Evolutionary conservation across 2,888 invertebrate species (phyloP), one percentile per base, ranked within the genome.

Genomic region (Amblyteles armatorius): DNA sequence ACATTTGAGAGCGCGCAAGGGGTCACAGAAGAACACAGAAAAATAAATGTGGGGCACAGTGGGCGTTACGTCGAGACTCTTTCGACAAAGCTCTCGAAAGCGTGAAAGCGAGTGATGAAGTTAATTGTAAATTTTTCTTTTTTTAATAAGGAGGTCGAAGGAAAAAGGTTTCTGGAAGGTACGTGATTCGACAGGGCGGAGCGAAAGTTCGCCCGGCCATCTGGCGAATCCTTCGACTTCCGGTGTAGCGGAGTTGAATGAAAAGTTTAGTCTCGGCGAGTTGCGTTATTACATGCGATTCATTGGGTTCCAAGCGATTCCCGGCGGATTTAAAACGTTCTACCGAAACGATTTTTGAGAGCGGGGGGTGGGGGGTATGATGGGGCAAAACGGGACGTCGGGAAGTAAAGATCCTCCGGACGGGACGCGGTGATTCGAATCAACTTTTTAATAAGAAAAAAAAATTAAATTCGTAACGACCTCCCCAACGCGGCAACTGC

Each of bases 281-380:
- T 26, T 26, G 13, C 57, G 57, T 57, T 57, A 22, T 22, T 57
- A 22, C 11, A 57, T 26, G 57, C 57, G 57, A 57, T 57, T 57
- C 26, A 22, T 57, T 57, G 57, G 11, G 26, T 57, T 57, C 26
- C 44, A 16, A 48, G 44, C 3, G 44, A 26, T 22, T 57, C 11
- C 22, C 26, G 22, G 22, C 11, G 57, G 44, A 48, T 57, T 57
- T 6, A 13, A 13, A 22, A 5, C 22, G 11, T 26, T 26, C 26
- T 22, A 26, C 7, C 11, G 44, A 16, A 48, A 48, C 11, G 44
- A 48, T 48, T 16, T 48, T 16, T 48, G 4, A 48, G 16, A 48
- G 44, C 44, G 44, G 44, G 16, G 16, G 0, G 0, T 2, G 5
- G 11, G 11, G 11, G 2, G 11, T 16, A 16, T 48, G 13, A 16